Conservation (phyloP, 30 jellyfish, hydroid and myxozoan genomes). For the Turritopsis dohrnii region DNA sequence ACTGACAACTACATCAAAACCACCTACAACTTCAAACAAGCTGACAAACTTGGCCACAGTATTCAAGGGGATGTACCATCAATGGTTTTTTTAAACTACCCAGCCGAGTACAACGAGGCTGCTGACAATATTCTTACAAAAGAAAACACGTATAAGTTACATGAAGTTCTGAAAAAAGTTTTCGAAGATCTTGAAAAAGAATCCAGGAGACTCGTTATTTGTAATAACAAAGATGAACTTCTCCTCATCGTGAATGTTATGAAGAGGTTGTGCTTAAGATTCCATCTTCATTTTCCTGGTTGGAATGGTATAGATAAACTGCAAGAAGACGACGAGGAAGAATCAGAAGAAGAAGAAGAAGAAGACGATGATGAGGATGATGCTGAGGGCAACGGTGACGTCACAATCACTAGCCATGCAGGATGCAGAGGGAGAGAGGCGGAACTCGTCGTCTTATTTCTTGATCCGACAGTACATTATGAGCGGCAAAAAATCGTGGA, state of each 20-base stretch:
- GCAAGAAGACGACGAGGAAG: background rate
- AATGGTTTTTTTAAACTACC: background rate
- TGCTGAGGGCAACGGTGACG: too few species aligned
- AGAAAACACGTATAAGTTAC: background rate
- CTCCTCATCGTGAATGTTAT: background rate
- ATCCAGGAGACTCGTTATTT: background rate
- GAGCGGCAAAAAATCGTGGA: background rate
- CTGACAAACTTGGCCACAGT: background rate
- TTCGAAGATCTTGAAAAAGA: background rate
- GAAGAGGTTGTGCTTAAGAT: background rate
- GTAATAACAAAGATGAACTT: background rate
- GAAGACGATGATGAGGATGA: too few species aligned
- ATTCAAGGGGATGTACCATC: background rate
- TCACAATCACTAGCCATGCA: background rate
- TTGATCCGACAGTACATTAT: background rate
- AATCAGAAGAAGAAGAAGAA: too few species aligned
- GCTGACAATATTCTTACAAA: background rate
- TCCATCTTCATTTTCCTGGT: background rate
- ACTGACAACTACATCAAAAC: background rate
- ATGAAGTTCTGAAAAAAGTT: background rate
- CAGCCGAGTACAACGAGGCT: background rate
- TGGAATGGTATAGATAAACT: background rate
- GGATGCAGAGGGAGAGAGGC: background rate
- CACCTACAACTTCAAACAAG: background rate
- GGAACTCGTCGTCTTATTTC: background rate